Conservation (phyloP, 2,113 vertebrate genomes). For the Solea senegalensis region DNA sequence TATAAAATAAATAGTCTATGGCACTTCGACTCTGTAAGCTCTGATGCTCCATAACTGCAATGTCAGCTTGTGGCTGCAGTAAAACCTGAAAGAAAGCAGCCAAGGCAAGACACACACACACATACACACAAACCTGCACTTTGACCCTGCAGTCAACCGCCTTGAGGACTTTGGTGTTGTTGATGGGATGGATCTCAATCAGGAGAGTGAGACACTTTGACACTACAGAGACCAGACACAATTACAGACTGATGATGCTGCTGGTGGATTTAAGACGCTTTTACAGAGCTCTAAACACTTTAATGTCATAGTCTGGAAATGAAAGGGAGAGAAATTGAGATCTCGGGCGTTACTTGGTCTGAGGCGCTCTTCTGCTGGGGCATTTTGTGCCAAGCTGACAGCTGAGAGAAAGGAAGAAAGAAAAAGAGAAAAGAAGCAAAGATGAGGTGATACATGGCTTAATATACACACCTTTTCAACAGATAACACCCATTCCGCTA, state of each 20-base stretch:
- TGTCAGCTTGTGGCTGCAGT: slow-evolving; percentile 20
- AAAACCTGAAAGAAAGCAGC: slow-evolving; percentile 35
- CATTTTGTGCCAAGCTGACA: slow-evolving; percentile 86
- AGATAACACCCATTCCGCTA: not conserved
- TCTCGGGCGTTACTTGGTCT: slow-evolving; percentile 86
- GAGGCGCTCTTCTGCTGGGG: slow-evolving; percentile 74
- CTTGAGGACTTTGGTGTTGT: slow-evolving; percentile 95
- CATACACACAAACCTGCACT: slow-evolving; percentile 85
- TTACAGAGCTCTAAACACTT: not conserved
- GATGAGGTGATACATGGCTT: slow-evolving; percentile 4
- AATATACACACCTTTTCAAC: slow-evolving; percentile 1
- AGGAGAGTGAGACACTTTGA: slow-evolving; percentile 91
- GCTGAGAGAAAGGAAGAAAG: slow-evolving; percentile 75
- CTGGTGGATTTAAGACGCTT: not conserved
- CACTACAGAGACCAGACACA: slow-evolving; percentile 74
- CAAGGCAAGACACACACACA: slow-evolving; percentile 5
- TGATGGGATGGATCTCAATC: slow-evolving; percentile 92
- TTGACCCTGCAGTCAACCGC: slow-evolving; percentile 91
- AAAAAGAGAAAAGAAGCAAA: slow-evolving; percentile 1
- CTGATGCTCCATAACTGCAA: slow-evolving; percentile 15
- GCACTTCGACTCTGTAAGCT: not conserved
- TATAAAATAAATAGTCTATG: slow-evolving; percentile 35
- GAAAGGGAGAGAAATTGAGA: not conserved
- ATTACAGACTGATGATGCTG: not conserved
- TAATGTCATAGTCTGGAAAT: not conserved